Conservation (phyloP, 1,140 invertebrate genomes). For the Diuraphis noxia region DNA sequence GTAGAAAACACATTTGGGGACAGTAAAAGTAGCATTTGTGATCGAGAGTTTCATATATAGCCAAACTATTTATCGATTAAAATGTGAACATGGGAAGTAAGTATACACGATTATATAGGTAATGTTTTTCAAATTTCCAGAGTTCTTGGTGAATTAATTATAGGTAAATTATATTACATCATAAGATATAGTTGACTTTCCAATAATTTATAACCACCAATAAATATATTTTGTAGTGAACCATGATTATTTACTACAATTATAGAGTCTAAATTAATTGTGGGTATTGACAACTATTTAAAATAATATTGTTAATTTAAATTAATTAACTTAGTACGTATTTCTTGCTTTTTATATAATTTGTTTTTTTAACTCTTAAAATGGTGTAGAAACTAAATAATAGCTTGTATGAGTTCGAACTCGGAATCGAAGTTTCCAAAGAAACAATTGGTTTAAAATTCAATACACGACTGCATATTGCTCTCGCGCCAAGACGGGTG, state of each 20-base stretch:
- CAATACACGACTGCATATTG: background rate
- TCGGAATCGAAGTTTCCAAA: background rate
- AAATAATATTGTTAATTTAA: background rate
- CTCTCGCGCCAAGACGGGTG: background rate
- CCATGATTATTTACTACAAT: background rate
- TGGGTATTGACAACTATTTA: background rate
- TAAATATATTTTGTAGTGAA: background rate
- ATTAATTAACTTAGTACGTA: background rate
- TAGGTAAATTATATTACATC: background rate
- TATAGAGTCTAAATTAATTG: background rate
- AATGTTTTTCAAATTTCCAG: background rate
- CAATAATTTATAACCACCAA: background rate
- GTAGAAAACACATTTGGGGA: background rate
- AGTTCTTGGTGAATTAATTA: background rate
- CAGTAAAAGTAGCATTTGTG: background rate
- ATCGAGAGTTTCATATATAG: background rate
- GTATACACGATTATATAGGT: too few relatives aligned
- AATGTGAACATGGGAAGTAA: background rate
- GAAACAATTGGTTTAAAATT: background rate
- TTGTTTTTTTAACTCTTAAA: background rate
- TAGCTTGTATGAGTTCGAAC: background rate
- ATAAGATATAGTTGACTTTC: background rate
- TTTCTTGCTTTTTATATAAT: background rate
- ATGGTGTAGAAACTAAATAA: background rate
- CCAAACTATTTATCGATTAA: background rate